These are phyloP conservation scores for Echiichthys vipera DNA, from an alignment of 2,797 vertebrate genomes.

Conservation along the genomic window DNA sequence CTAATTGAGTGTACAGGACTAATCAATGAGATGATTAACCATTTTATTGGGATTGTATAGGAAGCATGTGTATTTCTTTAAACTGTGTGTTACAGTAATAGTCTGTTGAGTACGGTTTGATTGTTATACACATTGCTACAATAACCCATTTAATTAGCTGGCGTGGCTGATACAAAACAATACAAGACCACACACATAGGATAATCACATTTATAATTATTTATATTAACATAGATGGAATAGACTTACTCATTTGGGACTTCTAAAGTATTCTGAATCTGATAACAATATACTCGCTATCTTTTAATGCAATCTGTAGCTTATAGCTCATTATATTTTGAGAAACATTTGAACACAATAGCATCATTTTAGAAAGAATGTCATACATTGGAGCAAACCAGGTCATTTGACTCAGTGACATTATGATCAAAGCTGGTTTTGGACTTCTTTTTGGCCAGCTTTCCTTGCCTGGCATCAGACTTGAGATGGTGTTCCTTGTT, in stretches of 20 bases:
- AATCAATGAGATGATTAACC: not conserved
- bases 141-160: not conserved
- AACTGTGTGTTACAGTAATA: not conserved
- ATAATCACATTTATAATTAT: conserved; percentile 14
- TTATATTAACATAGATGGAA: no score
- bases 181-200: conserved; percentile 4
- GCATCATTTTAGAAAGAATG: not conserved
- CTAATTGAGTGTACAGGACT: not conserved
- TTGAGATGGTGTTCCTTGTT: conserved; percentile 87
- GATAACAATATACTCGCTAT: not conserved
- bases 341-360: conserved; percentile 10
- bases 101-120: not conserved
- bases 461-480: conserved; percentile 72
- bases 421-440: conserved; percentile 76
- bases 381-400: conserved; percentile 94
- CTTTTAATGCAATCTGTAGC: conserved; percentile 16
- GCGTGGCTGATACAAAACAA: conserved; percentile 20
- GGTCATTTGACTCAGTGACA: conserved; percentile 79
- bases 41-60: not conserved
- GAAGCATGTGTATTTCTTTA: not conserved
- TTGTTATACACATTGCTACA: conserved; percentile 6
- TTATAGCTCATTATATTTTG: not conserved
- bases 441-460: conserved; percentile 83
- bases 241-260: no score
- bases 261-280: no score